Percentiles rank a stretch among this genome's conserved stretches.
Evolutionary conservation across 2,113 vertebrate genomes (phyloP).

Genomic region (Haemorhous mexicanus): DNA sequence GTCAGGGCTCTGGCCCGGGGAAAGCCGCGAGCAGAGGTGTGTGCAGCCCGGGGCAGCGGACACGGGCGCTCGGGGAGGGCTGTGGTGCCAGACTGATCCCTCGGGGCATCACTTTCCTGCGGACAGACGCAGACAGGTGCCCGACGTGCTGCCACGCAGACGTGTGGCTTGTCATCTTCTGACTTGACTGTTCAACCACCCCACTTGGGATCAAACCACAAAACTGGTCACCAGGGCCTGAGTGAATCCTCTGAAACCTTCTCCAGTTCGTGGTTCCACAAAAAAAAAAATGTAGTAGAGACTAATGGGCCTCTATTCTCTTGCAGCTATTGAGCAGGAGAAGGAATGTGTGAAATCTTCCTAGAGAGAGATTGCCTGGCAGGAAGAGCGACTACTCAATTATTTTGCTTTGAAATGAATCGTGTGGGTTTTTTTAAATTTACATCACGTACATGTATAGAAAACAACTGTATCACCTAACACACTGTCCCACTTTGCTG

Average conservation of each 20-base stretch:
- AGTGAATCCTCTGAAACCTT: not conserved
- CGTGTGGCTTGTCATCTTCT: not conserved
- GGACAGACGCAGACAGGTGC: not conserved
- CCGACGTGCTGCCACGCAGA: not conserved
- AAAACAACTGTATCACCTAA: not conserved
- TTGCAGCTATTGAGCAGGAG: constrained; percentile 82
- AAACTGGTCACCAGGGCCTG: not conserved
- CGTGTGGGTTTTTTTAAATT: constrained; percentile 18
- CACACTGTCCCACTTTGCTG: not conserved
- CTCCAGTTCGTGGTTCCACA: not conserved
- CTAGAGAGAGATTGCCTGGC: constrained; percentile 36
- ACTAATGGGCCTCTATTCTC: constrained; percentile 18
- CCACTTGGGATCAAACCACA: fast-evolving
- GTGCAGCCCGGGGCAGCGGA: not conserved
- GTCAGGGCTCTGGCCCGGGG: not conserved
- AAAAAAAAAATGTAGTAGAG: too few relatives aligned
- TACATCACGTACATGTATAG: not conserved
- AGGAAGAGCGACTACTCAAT: constrained; percentile 2
- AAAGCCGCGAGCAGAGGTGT: not conserved
- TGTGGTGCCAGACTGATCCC: not conserved
- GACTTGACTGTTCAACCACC: not conserved
- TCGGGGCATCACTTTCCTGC: not conserved
- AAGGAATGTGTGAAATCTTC: constrained; percentile 74
- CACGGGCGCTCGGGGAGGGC: fast-evolving
- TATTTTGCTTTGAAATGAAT: constrained; percentile 25